Conservation (phyloP, 1,140 invertebrate species). For the Elymnias hypermnestra region DNA sequence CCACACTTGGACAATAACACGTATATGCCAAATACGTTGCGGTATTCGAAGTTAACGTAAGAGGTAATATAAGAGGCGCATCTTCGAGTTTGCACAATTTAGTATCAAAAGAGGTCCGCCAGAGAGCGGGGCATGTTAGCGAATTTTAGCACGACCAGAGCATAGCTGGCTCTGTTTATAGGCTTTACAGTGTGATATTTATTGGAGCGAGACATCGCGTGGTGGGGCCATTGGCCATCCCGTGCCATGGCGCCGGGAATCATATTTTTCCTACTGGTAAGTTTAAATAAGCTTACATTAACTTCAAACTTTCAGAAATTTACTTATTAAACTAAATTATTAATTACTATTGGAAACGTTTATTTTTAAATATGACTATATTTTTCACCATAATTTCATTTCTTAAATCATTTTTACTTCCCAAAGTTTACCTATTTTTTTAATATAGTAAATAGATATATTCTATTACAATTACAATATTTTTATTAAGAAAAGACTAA, state of each 20-base stretch:
- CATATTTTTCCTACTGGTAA: constrained; percentile 57
- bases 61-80: constrained; percentile 73
- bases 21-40: constrained; percentile 68
- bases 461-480: no score
- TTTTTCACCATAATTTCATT: no score
- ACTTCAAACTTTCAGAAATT: no score
- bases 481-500: no score
- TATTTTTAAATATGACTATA: no score
- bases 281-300: constrained; percentile 27
- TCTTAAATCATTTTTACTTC: no score
- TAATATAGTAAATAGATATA: no score
- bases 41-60: constrained; percentile 66
- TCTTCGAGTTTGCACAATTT: constrained; percentile 71
- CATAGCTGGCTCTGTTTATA: constrained; percentile 37
- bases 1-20: constrained; percentile 36
- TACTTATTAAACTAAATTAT: background rate
- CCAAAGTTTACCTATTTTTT: no score
- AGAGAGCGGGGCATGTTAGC: constrained; percentile 63
- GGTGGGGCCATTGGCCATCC: constrained; percentile 43
- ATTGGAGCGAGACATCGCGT: constrained; percentile 26
- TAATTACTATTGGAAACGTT: no score
- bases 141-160: constrained; percentile 44
- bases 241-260: constrained; percentile 66
- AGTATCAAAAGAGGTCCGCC: constrained; percentile 63
- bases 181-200: constrained; percentile 42